Base-by-base conservation (phyloP, 2,888 invertebrate genomes). In the Laothoe populi region DNA sequence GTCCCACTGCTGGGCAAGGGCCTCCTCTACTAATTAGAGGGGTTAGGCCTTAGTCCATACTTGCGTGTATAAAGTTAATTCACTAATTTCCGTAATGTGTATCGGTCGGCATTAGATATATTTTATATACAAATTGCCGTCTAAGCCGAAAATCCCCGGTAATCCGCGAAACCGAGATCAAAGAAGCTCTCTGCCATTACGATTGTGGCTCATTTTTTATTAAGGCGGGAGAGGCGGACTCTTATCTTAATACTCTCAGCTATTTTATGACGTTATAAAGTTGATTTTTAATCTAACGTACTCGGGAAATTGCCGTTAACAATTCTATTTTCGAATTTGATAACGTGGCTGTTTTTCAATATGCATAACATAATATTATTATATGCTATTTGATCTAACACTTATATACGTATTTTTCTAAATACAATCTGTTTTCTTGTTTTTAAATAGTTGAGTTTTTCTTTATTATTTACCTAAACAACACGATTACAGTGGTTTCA, bases 121-220 rank as follows among this genome's bases (percentile, higher is more conserved):
- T 90, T 90, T 91, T 90, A 89, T 89, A 90, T 79, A 86, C 86
- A 88, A 91, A 92, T 91, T 89, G 90, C 79, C 82, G 81, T 78
- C 79, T 83, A 82, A 88, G 87, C 86, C 79, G 78, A 78, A 84
- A 86, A 91, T 87, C 91, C 90, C 81, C 82, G 74, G 84, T 90
- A 91, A 91, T 88, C 90, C 86, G 78, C 86, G 89, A 86, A 88
- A 91, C 90, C 88, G 88, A 91, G 92, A 92, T 92, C 92, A 92
- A 92, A 92, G 88, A 84, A 78, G 80, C 83, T 77, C 73, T 53
- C 53, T 53, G 77, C 89, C 88, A 89, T 92, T 91, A 90, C 92
- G 84, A 90, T 88, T 91, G 91, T 85, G 90, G 92, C 92, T 92
- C 92, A 92, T 92, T 90, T 92, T 92, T 92, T 92, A 92, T 92